phyloP scores from a whole-genome alignment of 2,797 vertebrate genomes.

The Intellagama lesueurii region DNA sequence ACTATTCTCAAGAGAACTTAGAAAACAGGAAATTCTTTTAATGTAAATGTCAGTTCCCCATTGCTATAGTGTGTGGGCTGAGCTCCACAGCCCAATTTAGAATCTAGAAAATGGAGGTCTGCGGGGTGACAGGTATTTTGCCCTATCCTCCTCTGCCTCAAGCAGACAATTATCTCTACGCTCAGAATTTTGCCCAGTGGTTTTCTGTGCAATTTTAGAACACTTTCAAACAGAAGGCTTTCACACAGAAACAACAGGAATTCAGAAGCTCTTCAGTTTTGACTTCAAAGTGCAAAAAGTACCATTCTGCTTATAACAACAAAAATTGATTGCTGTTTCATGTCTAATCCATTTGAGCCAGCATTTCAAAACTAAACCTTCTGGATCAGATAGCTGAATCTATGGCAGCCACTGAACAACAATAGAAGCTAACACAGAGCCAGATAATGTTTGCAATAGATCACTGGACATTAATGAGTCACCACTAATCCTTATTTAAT shows the following conservation, averaged over 20 bases:
- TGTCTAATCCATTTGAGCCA: conserved; percentile 10
- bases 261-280: neutral
- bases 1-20: neutral
- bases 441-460: conserved; percentile 48
- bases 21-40: neutral
- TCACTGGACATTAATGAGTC: conserved; percentile 49
- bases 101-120: neutral
- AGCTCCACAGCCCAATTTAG: neutral
- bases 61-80: rapidly evolving
- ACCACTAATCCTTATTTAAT: conserved; percentile 45
- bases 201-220: neutral
- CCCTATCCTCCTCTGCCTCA: neutral
- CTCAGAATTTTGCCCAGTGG: neutral
- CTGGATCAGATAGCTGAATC: neutral
- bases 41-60: neutral
- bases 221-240: neutral
- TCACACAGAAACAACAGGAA: neutral
- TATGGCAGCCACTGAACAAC: conserved; percentile 45
- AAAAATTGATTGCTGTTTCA: conserved; percentile 13
- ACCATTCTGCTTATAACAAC: neutral
- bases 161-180: neutral
- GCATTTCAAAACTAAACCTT: conserved; percentile 21
- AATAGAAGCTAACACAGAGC: conserved; percentile 41
- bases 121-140: neutral
- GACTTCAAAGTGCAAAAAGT: conserved; percentile 5